phyloP scores from a whole-genome alignment of 2,113 vertebrate genomes.

The Hyaena hyaena region DNA sequence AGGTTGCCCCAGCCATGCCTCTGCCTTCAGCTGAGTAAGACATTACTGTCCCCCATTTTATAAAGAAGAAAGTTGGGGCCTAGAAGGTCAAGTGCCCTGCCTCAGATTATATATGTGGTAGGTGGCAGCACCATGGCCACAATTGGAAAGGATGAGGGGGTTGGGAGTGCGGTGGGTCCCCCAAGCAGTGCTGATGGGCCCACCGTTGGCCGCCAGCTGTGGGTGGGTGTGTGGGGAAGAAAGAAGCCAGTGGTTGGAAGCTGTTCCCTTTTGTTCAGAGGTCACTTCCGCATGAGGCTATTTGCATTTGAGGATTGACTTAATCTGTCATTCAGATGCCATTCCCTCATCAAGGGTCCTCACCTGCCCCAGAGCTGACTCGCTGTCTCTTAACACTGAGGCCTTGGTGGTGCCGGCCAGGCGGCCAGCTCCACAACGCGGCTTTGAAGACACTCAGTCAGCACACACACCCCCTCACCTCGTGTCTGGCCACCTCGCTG shows the following conservation, averaged over 20 bases:
- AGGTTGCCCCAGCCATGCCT: not conserved
- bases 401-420: not conserved
- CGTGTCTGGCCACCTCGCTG: not conserved
- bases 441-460: too few relatives aligned
- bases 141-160: not conserved
- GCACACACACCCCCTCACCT: not conserved
- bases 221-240: not conserved
- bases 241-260: not conserved
- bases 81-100: not conserved
- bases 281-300: not conserved
- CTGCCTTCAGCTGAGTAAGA: not conserved
- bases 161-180: not conserved
- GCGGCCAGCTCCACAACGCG: not conserved
- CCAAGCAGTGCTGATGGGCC: not conserved
- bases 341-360: not conserved
- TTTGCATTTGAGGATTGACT: not conserved
- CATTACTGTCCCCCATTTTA: not conserved
- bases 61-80: not conserved
- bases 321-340: not conserved
- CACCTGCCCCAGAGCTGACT: not conserved
- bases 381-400: not conserved
- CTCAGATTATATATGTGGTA: not conserved
- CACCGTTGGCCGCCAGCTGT: not conserved
- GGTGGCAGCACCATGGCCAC: not conserved
- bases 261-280: not conserved